phyloP scores from a whole-genome alignment of 1,140 invertebrate species.

The Atopsyche davidsoni region DNA sequence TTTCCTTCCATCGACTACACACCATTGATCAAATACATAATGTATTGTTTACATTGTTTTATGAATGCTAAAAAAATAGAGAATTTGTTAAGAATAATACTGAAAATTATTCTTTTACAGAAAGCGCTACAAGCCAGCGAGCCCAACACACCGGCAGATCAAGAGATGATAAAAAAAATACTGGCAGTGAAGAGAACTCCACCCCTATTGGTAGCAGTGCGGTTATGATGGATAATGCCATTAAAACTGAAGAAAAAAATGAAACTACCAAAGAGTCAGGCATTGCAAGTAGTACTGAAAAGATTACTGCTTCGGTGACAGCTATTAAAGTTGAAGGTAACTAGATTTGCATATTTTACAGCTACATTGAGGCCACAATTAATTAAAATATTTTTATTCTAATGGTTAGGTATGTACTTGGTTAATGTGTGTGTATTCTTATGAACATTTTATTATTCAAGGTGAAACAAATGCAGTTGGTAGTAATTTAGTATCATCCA shows the following conservation, averaged over 20 bases:
- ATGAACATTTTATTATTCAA: constrained; percentile 19
- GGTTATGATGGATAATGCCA: constrained; percentile 41
- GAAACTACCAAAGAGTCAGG: constrained; percentile 18
- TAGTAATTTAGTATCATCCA: constrained; percentile 39
- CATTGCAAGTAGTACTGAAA: constrained; percentile 8
- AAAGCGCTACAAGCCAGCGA: constrained; percentile 33
- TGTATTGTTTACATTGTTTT: too few relatives aligned
- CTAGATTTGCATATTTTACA: constrained; percentile 8
- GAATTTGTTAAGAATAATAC: too few relatives aligned
- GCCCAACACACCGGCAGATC: constrained; percentile 36
- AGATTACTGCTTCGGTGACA: constrained; percentile 2
- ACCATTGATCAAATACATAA: too few relatives aligned
- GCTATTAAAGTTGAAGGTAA: constrained; percentile 38
- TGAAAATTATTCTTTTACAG: constrained; percentile 19
- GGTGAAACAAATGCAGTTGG: constrained; percentile 28
- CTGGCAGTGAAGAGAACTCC: constrained; percentile 35
- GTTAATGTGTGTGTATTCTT: too few relatives aligned
- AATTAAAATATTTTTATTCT: constrained; percentile 14
- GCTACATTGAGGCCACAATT: background rate
- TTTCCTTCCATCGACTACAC: too few relatives aligned
- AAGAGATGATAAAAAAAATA: constrained; percentile 48
- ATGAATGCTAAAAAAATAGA: too few relatives aligned
- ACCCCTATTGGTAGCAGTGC: constrained; percentile 36
- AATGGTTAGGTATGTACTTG: background rate
- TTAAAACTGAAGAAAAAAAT: constrained; percentile 41